Evolutionary conservation across 2,888 invertebrate genomes (phyloP), one percentile per base, ranked within the genome.

Genomic region (Cepaea hortensis): DNA sequence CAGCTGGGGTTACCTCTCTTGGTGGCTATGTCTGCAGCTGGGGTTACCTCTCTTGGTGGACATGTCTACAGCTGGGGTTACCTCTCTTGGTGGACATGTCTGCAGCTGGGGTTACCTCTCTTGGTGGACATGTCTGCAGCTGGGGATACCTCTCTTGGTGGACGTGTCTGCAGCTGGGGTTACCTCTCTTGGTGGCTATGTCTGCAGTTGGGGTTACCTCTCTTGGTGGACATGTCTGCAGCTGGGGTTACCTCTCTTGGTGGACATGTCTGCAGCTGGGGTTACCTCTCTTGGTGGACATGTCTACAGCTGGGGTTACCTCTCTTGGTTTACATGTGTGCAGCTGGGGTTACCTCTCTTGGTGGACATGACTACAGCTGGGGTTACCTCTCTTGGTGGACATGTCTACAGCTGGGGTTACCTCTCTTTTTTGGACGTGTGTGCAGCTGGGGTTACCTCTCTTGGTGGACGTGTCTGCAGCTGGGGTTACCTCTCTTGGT

Each of bases 31-130:
- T 86, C 35, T 92, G 61, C 91, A 90, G 87, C 90, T 92, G 86
- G 91, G n/a, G n/a, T n/a, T n/a, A n/a, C n/a, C n/a, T 90, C 80
- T 92, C 92, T 1, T 92, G 92, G 92, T 92, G 92, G 92, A 93
- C 92, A 11, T 91, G 91, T 86, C 35, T 92, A 50, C 91, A 90
- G 87, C 90, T 92, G 86, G 91, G n/a, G n/a, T n/a, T n/a, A n/a
- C n/a, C n/a, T 90, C 80, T 92, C 92, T 1, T 92, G 92, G 92
- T 92, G 92, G 92, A 93, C 92, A 11, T 91, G 91, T 86, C 35
- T 92, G 61, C 91, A 90, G 87, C 90, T 92, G 86, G 91, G n/a
- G n/a, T n/a, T n/a, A n/a, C n/a, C n/a, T 90, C 80, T 92, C 92
- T 1, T 92, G 92, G 92, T 92, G 92, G 92, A 93, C 92, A 11